A percentile compares a stretch with the other conserved stretches of the same genome.
Evolutionary conservation across 2,113 vertebrate genomes (phyloP).

Genomic region (Pampusana beccarii): DNA sequence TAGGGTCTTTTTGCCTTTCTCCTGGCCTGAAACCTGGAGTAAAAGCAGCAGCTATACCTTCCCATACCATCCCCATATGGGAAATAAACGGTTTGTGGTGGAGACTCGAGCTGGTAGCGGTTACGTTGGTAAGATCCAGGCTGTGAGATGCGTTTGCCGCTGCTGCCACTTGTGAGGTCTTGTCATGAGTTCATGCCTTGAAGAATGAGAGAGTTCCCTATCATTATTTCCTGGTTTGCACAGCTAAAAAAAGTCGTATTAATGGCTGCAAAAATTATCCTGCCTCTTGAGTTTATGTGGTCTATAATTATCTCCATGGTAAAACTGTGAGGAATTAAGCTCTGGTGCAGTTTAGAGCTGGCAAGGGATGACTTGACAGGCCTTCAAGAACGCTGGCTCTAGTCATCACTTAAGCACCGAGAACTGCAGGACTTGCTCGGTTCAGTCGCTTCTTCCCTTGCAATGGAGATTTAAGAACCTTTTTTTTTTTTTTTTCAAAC

Average conservation of each 20-base stretch:
- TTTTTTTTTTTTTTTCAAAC: not conserved
- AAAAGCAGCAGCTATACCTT: not conserved
- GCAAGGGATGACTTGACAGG: not conserved
- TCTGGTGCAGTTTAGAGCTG: not conserved
- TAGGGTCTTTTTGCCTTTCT: not conserved
- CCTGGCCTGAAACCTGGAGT: not conserved
- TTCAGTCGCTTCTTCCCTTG: not conserved
- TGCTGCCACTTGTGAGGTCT: slow-evolving; percentile 40
- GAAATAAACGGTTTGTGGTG: not conserved
- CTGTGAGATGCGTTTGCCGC: not conserved
- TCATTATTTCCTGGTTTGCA: slow-evolving; percentile 24
- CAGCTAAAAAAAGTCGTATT: slow-evolving; percentile 2
- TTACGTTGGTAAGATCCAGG: not conserved
- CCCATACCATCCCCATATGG: not conserved
- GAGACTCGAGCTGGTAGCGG: not conserved
- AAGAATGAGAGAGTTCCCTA: not conserved
- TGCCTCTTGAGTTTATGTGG: not conserved
- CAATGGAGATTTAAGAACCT: not conserved
- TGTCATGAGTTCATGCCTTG: not conserved
- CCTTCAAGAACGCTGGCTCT: not conserved
- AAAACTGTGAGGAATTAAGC: slow-evolving; percentile 26
- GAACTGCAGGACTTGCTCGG: not conserved
- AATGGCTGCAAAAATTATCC: not conserved
- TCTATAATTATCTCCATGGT: slow-evolving; percentile 54
- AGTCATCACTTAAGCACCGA: not conserved